Conservation (phyloP, 1,140 invertebrate species). For the Eumaeus atala region DNA sequence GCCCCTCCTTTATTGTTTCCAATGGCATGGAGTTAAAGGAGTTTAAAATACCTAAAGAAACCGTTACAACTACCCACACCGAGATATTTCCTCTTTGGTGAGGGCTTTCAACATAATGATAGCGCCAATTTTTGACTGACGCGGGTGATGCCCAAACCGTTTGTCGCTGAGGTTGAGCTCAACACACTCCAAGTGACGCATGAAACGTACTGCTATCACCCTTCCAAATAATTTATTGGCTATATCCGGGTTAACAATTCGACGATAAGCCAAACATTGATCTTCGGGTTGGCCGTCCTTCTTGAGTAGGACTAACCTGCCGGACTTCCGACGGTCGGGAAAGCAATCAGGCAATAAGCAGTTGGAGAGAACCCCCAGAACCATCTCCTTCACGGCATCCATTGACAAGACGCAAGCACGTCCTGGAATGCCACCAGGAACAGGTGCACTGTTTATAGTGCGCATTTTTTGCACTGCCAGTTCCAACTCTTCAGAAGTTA, state of each 20-base stretch:
- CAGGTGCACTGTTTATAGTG: too few relatives aligned
- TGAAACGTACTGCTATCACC: not conserved
- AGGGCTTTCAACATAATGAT: too few relatives aligned
- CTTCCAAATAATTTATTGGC: not conserved
- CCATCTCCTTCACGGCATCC: not conserved
- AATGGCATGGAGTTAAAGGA: too few relatives aligned
- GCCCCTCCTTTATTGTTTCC: too few relatives aligned
- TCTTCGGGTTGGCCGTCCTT: too few relatives aligned
- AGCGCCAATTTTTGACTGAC: not conserved
- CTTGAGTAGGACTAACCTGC: not conserved
- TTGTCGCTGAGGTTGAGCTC: not conserved
- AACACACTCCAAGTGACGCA: not conserved
- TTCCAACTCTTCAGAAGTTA: too few relatives aligned
- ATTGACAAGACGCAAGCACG: not conserved
- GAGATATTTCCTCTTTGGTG: too few relatives aligned
- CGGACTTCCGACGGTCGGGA: not conserved
- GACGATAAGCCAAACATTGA: too few relatives aligned
- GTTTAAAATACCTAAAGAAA: too few relatives aligned
- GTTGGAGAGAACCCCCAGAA: not conserved
- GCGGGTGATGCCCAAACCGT: not conserved
- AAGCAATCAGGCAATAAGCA: not conserved
- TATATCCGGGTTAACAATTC: not conserved
- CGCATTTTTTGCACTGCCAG: too few relatives aligned
- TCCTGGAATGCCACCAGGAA: too few relatives aligned
- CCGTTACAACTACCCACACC: too few relatives aligned